Conservation (phyloP, 1,140 invertebrate species). For the Scylla paramamosain region DNA sequence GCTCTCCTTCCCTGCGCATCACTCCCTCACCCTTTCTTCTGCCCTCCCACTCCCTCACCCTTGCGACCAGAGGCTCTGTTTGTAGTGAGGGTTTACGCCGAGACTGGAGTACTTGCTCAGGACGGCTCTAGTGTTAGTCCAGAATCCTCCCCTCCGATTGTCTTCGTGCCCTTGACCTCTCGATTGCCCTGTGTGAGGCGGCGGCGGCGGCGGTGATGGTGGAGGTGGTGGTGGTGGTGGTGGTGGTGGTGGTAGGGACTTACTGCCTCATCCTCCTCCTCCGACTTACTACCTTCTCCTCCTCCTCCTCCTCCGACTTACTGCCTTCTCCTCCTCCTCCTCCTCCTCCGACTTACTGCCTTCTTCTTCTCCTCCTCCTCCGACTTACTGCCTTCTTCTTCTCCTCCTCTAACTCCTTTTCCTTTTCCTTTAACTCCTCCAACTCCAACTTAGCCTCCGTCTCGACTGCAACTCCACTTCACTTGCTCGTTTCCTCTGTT, state of each 20-base stretch:
- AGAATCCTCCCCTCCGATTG: constrained; percentile 49
- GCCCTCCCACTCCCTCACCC: not conserved
- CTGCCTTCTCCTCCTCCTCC: not conserved
- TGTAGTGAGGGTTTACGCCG: constrained; percentile 47
- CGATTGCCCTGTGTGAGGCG: constrained; percentile 33
- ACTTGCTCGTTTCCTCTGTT: not conserved
- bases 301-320: not conserved
- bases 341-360: not conserved
- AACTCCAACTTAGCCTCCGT: not conserved
- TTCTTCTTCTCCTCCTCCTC: not conserved
- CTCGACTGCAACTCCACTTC: not conserved
- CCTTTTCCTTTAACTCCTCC: not conserved
- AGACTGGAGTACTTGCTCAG: constrained; percentile 42
- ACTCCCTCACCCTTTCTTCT: not conserved
- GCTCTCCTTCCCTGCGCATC: not conserved
- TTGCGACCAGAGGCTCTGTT: not conserved
- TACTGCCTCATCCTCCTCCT: no score
- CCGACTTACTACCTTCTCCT: no score
- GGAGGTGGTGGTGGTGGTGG: not conserved
- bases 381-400: no score
- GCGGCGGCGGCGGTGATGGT: not conserved
- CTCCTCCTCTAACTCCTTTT: no score
- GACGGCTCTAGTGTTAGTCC: constrained; percentile 37
- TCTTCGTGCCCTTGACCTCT: constrained; percentile 44
- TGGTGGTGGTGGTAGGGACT: no score